Percentiles rank a stretch among this genome's conserved stretches.
phyloP scores from a whole-genome alignment of 2,888 invertebrate genomes.

The Sympetrum striolatum region DNA sequence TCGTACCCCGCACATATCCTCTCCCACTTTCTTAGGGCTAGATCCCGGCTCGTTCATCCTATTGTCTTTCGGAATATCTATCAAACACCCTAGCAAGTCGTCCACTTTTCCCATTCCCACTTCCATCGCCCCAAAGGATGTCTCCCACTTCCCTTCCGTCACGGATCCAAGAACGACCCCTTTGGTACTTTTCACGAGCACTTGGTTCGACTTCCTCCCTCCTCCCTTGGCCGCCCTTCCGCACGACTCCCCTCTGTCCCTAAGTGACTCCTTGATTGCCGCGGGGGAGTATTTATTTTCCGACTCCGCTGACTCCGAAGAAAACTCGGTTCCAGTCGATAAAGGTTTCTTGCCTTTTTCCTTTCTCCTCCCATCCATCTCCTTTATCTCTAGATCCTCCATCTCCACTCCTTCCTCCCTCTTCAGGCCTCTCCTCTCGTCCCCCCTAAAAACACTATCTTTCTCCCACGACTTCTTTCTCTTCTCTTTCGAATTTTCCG shows the following conservation, averaged over 20 bases:
- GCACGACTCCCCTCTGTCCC: background rate
- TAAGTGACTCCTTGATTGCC: background rate
- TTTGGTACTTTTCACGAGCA: background rate
- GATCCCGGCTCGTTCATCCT: background rate
- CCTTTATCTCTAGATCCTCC: background rate
- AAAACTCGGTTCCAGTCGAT: background rate
- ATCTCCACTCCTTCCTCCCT: background rate
- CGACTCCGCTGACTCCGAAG: background rate
- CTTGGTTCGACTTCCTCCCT: background rate
- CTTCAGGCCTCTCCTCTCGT: background rate
- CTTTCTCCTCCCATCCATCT: background rate
- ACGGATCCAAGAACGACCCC: background rate
- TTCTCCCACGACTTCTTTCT: background rate
- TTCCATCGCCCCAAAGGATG: background rate
- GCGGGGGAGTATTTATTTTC: conserved; percentile 3
- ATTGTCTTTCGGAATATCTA: background rate
- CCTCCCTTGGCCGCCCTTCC: background rate
- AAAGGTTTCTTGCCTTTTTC: background rate
- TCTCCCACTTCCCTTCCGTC: background rate
- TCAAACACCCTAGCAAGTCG: background rate
- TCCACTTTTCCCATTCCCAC: background rate
- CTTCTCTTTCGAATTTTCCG: background rate
- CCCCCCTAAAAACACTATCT: background rate
- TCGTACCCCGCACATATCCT: background rate
- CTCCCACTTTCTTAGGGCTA: conserved; percentile 4